phyloP scores from a whole-genome alignment of 2,113 vertebrate genomes.

The Protobothrops flavoviridis region DNA sequence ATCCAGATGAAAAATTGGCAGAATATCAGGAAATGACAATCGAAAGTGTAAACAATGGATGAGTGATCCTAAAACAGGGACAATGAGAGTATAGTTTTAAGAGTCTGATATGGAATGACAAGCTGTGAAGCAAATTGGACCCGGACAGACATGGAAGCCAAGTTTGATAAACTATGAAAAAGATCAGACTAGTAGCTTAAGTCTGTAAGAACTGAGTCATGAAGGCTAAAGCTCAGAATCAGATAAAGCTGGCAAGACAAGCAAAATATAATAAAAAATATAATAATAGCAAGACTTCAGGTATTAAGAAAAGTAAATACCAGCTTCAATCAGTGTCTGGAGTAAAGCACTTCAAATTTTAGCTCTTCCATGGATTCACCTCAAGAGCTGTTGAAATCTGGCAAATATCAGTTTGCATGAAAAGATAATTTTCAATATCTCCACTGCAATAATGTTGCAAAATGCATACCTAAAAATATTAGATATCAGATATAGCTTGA shows the following conservation, averaged over 20 bases:
- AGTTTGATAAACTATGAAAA: not conserved
- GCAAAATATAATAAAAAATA: not conserved
- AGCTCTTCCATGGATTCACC: not conserved
- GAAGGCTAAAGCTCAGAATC: not conserved
- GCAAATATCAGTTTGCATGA: not conserved
- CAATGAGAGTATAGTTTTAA: not conserved
- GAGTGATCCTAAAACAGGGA: not conserved
- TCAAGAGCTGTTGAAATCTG: not conserved
- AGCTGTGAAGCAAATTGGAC: not conserved
- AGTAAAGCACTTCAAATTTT: not conserved
- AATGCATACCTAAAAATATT: not conserved
- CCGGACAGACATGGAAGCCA: not conserved
- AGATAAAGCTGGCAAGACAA: not conserved
- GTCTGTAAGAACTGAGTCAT: not conserved
- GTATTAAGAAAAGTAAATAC: not conserved
- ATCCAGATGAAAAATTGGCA: not conserved
- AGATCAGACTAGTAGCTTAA: not conserved
- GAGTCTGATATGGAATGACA: not conserved
- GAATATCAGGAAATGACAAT: not conserved
- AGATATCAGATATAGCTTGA: not conserved
- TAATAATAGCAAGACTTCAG: not conserved
- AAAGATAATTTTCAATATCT: not conserved
- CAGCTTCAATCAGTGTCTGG: not conserved
- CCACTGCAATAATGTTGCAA: not conserved
- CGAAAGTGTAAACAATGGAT: not conserved